Conservation (phyloP, 2,888 invertebrate species). For the Dasysyrphus tricinctus region DNA sequence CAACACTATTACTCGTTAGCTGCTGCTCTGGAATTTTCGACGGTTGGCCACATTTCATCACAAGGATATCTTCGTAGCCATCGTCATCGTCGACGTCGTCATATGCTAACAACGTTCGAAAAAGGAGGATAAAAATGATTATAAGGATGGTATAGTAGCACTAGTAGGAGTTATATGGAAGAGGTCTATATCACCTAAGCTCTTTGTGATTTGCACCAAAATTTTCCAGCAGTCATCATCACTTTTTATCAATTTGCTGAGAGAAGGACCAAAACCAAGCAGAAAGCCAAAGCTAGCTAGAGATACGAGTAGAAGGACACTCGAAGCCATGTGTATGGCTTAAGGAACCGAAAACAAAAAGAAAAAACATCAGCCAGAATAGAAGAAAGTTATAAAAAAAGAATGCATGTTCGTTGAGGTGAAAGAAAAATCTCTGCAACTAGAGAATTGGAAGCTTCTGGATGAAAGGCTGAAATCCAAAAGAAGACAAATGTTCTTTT, state of each 20-base stretch:
- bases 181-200: conserved; percentile 47
- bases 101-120: conserved; percentile 63
- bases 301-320: not conserved
- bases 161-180: conserved; percentile 28
- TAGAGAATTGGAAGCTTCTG: conserved; percentile 56
- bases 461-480: conserved; percentile 70
- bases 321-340: conserved; percentile 12
- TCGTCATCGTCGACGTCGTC: conserved; percentile 16
- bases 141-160: not conserved
- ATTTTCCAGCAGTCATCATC: conserved; percentile 74
- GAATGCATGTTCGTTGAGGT: conserved; percentile 41
- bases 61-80: conserved; percentile 42
- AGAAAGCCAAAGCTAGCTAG: conserved; percentile 20
- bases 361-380: not conserved
- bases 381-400: conserved; percentile 6
- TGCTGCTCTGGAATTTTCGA: conserved; percentile 29
- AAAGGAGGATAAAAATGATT: conserved; percentile 39
- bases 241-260: conserved; percentile 74
- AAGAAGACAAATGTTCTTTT: conserved; percentile 73
- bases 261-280: conserved; percentile 4
- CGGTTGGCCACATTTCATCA: conserved; percentile 72
- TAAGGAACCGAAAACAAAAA: conserved; percentile 14
- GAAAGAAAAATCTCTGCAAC: conserved; percentile 64
- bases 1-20: conserved; percentile 59
- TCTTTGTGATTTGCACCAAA: conserved; percentile 73